Base-by-base conservation (phyloP, 2,797 vertebrate species). In the Oryzias dopingdopingensis region DNA sequence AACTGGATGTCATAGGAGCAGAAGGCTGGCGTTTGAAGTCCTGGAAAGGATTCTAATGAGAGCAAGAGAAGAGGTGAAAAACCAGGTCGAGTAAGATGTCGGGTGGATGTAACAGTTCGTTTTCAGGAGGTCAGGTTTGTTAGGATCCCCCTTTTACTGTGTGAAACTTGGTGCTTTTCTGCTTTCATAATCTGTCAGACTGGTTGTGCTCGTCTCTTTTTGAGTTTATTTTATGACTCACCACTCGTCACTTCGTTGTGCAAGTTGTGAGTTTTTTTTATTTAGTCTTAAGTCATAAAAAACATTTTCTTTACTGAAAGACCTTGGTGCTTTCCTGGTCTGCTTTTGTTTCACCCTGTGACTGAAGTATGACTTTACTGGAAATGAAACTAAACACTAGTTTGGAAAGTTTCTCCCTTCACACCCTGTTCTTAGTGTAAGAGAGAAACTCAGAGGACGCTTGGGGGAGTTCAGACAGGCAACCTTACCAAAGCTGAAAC, bases 401-500 rank as follows among this genome's bases (percentile, higher is more conserved):
- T 12, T 12, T 12, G 12, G 32, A 56, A 32, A 1, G 67, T 44
- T 43, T 54, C 32, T 58, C 50, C 32, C 42, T 53, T 18, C 42
- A 46, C 64, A 61, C 68, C 22, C 5, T 24, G 41, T 50, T 40
- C 49, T 68, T 51, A 45, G 37, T 63, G 72, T 56, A 48, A 42
- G 10, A 15, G 49, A 17, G 26, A 67, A 70, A 64, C 56, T 72
- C 50, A 44, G 41, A 61, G 67, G 10, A 12, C 44, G 24, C 59
- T 73, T 80, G 69, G 70, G 70, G 71, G 56, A 62, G 54, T 23
- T 65, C 52, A 52, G 67, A 62, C 47, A 61, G 59, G 58, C 37
- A 49, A 64, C n/a, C 48, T 14, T 64, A 72, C 59, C 51, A 72
- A 72, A 65, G 55, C 59, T 55, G 64, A 75, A 69, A 81, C 52